Evolutionary conservation across 2,797 vertebrate genomes (phyloP).

Genomic region (Petrocephalus sullivani): DNA sequence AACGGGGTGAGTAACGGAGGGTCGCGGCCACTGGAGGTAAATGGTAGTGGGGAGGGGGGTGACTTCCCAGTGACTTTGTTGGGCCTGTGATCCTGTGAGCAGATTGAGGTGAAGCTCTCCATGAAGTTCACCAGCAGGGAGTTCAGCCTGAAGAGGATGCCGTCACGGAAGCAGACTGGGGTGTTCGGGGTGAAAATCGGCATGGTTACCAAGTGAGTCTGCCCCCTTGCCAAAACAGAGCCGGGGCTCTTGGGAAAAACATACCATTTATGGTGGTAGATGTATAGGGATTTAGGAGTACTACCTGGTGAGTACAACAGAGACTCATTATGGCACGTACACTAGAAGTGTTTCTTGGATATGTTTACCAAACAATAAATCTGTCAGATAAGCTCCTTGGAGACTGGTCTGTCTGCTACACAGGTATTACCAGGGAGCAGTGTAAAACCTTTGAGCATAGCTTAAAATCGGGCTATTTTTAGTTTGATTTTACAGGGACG

Average conservation of each 20-base stretch:
- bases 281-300: neutral
- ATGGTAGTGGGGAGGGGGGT: neutral
- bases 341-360: neutral
- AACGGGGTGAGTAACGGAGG: slow-evolving; percentile 69
- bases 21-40: neutral
- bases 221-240: neutral
- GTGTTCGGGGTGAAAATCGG: slow-evolving; percentile 92
- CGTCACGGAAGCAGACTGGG: slow-evolving; percentile 84
- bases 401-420: neutral
- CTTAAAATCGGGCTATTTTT: neutral
- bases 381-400: too few relatives aligned
- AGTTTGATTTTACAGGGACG: neutral
- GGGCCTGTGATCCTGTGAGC: slow-evolving; percentile 13
- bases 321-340: neutral
- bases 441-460: neutral
- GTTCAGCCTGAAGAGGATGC: slow-evolving; percentile 89
- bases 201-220: slow-evolving; percentile 83
- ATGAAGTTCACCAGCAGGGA: slow-evolving; percentile 90
- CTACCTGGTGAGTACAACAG: neutral
- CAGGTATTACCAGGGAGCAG: neutral
- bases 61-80: neutral
- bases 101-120: slow-evolving; percentile 89
- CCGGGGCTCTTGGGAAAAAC: neutral
- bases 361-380: neutral
- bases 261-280: neutral